Base-by-base conservation (phyloP, 1,140 invertebrate genomes). In the Drosophila teissieri region DNA sequence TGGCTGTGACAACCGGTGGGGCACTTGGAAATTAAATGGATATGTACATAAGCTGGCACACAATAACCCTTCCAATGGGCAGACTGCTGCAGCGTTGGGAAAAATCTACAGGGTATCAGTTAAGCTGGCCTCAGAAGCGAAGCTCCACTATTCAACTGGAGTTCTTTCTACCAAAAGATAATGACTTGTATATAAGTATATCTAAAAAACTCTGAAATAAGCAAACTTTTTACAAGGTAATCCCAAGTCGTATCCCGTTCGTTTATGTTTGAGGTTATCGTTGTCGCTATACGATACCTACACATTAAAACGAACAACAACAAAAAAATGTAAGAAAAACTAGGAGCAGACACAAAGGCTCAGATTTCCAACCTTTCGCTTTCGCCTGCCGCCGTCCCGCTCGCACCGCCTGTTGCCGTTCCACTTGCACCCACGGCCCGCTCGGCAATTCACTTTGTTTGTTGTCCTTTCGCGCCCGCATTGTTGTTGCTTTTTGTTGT, bases 281-380 rank as follows among this genome's bases (percentile, higher is more conserved):
- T 55, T 55, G 67, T 46, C 40, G 34, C 36, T 42, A n/a, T 45
- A 31, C 31, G 46, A 15, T 53, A 67, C 61, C 17, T 19, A 67
- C 48, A 52, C 58, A 61, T 61, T 61, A 61, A 61, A 61, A 19
- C 19, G 19, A 49, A 24, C 36, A 27, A 12, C 37, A 17, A 58
- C 36, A 60, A 31, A 39, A 53, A 19, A 11, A 14, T 12, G 14
- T 14, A 12, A 14, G 11, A 39, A 39, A 39, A 39, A 14, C 12
- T 24, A 55, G 62, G 49, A 70, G 67, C 64, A 69, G 67, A 70
- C 51, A 70, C 53, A 70, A 70, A 70, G 51, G 67, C 65, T 70
- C 64, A 70, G 64, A 70, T 70, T 70, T 46, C 68, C 64, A 53
- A 68, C 67, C 39, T 70, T 55, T 69, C 36, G 42, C 55, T 27